Percentiles rank a stretch among this genome's conserved stretches.
These are phyloP conservation scores for Tichodroma muraria DNA, from an alignment of 2,113 vertebrate genomes.

Conservation along the genomic window DNA sequence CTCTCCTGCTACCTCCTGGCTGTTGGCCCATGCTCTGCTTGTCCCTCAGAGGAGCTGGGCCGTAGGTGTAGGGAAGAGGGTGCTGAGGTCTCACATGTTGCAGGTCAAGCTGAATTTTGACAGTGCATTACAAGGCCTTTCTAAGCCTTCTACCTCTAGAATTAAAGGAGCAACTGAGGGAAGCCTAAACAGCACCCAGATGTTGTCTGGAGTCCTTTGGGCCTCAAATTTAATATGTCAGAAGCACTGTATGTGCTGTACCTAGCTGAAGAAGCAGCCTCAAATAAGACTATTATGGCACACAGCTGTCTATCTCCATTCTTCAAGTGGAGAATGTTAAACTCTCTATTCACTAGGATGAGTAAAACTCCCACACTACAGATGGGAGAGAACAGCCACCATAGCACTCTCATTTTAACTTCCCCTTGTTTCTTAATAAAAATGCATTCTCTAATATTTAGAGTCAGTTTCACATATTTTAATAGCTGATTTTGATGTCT, in stretches of 20 bases:
- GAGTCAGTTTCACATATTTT: neutral
- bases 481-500: neutral
- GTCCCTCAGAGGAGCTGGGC: neutral
- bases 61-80: too few species aligned
- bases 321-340: neutral
- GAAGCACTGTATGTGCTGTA: neutral
- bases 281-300: neutral
- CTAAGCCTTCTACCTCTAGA: neutral
- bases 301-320: neutral
- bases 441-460: neutral
- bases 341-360: neutral
- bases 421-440: neutral
- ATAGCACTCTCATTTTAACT: neutral
- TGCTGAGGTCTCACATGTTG: rapidly evolving
- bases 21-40: neutral
- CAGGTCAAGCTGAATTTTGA: neutral
- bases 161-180: neutral
- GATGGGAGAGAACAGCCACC: neutral
- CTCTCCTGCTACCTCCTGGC: neutral
- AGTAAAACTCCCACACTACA: neutral
- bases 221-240: neutral
- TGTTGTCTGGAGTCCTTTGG: neutral
- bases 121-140: neutral
- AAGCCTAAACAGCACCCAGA: neutral
- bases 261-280: neutral